A percentile compares a stretch with the other conserved stretches of the same genome.
These are phyloP conservation scores for Stegodyphus dumicola DNA, from an alignment of 1,140 invertebrate genomes.

Conservation along the genomic window DNA sequence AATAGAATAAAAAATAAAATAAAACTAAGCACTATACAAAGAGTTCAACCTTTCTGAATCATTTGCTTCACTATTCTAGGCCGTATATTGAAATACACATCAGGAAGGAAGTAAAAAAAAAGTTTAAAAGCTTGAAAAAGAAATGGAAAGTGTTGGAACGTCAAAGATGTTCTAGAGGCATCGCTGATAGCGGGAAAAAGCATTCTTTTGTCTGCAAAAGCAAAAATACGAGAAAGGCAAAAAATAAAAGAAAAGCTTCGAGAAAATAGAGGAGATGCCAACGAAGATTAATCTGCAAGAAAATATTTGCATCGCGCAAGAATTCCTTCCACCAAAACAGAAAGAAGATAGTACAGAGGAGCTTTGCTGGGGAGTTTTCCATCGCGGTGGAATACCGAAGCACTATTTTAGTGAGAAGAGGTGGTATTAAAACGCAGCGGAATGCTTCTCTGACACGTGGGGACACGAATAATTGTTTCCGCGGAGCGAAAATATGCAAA, in stretches of 20 bases:
- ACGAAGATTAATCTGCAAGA: slow-evolving; percentile 38
- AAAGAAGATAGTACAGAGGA: background rate
- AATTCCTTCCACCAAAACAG: slow-evolving; percentile 21
- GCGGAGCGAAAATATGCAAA: slow-evolving; percentile 6
- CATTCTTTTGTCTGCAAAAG: slow-evolving; percentile 1
- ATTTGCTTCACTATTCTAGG: too few species aligned
- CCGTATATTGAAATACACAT: too few species aligned
- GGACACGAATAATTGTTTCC: slow-evolving; percentile 33
- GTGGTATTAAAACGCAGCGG: slow-evolving; percentile 17
- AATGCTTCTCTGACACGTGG: slow-evolving; percentile 22
- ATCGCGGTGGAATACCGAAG: slow-evolving; percentile 11
- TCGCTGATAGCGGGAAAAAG: slow-evolving; percentile 4
- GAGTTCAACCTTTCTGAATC: too few species aligned
- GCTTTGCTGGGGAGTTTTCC: background rate
- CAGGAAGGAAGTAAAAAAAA: too few species aligned
- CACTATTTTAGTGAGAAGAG: slow-evolving; percentile 28
- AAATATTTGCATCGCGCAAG: slow-evolving; percentile 40
- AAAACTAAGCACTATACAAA: too few species aligned
- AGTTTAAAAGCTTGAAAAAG: background rate
- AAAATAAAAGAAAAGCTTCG: background rate
- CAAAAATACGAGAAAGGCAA: background rate
- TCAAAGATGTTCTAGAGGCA: background rate
- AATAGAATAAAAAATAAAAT: too few species aligned
- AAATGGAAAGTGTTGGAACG: background rate
- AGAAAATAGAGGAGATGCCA: slow-evolving; percentile 1